Evolutionary conservation across 2,797 vertebrate species (phyloP), one percentile per base, ranked within the genome.

Genomic region (Diplodus sargus): DNA sequence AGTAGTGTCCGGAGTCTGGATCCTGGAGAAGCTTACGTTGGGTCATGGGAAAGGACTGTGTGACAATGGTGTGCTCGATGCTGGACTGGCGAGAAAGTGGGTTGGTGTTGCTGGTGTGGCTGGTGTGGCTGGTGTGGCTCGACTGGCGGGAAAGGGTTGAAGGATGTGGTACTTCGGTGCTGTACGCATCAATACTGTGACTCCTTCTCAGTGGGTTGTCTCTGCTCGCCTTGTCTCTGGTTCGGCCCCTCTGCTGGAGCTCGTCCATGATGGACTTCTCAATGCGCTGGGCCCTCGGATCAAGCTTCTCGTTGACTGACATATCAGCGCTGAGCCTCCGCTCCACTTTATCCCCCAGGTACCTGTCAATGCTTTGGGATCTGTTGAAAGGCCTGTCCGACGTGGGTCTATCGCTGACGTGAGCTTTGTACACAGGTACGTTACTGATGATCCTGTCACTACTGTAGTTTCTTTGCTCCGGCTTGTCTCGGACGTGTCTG

Each of bases 21-120:
- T 99, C 98, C 85, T 99, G 98, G 60, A 99, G 96, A 69, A 99
- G 92, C 87, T 97, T 98, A 23, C 97, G 95, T 72, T 99, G 97
- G 22, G 95, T 97, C 83, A 96, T 89, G 0, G 96, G 96, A 76
- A 96, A 96, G 53, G 96, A 93, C 63, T 95, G 93, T 0, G 88
- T 86, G 18, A 95, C 88, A 20, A 89, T 85, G 23, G 90, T 53
- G 0, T 95, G 95, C 66, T 95, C 94, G 0, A 92, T 75, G 83
- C 94, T 94, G 12, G 92, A 93, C 74, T 93, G 93, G 49, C 78
- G 87, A 15, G 93, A 91, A 39, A 91, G 74, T 63, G 93, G 91
- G 71, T 84, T 85, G 61, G 20, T 83, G 58, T 87, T 90, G 71
- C 84, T 85, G 61, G 20, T 83, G 58, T 87, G 61, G 74, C 84